Evolutionary conservation across 2,888 invertebrate species (phyloP).

Genomic region (Neria commutata): DNA sequence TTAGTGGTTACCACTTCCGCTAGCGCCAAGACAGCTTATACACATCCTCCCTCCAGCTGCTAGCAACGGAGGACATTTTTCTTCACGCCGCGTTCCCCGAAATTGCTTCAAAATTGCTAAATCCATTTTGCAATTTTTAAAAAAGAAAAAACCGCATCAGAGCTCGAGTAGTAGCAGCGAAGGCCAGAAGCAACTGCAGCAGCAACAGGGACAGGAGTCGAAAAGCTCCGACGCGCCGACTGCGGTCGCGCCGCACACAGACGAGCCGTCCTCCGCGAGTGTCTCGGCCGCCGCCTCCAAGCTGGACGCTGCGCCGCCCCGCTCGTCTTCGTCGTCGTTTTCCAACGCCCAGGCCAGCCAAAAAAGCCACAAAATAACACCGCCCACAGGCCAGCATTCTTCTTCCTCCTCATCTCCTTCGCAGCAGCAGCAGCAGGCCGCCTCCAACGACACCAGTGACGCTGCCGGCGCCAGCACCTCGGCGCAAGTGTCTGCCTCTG

Average conservation of each 20-base stretch:
- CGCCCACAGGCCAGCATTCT: conserved; percentile 39
- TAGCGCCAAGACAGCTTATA: too few species aligned
- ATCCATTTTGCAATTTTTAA: conserved; percentile 60
- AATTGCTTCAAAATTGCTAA: conserved; percentile 61
- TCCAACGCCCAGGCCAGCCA: conserved; percentile 18
- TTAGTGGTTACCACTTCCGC: conserved; percentile 2
- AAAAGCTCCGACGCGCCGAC: conserved; percentile 36
- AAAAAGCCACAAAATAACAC: conserved; percentile 45
- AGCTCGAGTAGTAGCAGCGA: conserved; percentile 46
- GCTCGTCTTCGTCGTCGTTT: conserved; percentile 28
- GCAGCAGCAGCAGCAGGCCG: conserved; percentile 25
- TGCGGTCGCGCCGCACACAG: conserved; percentile 41
- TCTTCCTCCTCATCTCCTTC: conserved; percentile 40
- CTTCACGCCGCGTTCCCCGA: conserved; percentile 39
- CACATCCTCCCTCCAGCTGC: not conserved
- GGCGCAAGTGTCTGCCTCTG: conserved; percentile 49
- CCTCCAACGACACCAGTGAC: conserved; percentile 16
- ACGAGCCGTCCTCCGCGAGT: conserved; percentile 26
- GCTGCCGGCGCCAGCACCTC: conserved; percentile 14
- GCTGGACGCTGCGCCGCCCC: conserved; percentile 35
- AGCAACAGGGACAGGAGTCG: conserved; percentile 50
- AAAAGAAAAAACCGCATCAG: conserved; percentile 59
- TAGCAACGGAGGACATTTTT: conserved; percentile 29
- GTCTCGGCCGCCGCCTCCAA: conserved; percentile 6
- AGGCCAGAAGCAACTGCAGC: conserved; percentile 46